Evolutionary conservation across 1,140 invertebrate species (phyloP).

Genomic region (Conus betulinus): DNA sequence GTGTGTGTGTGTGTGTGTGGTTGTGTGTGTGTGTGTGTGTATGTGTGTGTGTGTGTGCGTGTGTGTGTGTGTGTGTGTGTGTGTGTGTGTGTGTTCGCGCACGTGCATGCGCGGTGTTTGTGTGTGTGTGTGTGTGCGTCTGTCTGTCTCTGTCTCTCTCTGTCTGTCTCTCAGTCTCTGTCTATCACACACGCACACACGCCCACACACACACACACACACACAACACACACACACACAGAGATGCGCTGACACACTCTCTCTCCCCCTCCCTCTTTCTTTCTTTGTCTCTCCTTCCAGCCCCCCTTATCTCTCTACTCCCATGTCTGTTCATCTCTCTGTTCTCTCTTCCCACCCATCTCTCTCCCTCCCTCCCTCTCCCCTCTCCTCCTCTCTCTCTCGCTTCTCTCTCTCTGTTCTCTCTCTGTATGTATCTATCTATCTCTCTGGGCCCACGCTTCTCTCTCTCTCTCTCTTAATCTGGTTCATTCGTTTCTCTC

Average conservation of each 20-base stretch:
- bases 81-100: too few species aligned
- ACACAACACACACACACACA: conserved; percentile 15
- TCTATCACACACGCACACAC: not conserved
- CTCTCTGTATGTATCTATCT: not conserved
- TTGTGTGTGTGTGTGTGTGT: too few species aligned
- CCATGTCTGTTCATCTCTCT: not conserved
- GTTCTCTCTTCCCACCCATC: not conserved
- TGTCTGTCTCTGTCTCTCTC: too few species aligned
- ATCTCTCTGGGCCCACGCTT: too few species aligned
- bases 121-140: too few species aligned
- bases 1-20: too few species aligned
- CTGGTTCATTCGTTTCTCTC: too few species aligned
- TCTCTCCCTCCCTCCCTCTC: not conserved
- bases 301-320: not conserved
- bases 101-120: too few species aligned
- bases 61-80: too few species aligned
- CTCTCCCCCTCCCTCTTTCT: not conserved
- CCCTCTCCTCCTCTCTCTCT: not conserved
- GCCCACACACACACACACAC: not conserved
- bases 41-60: too few species aligned
- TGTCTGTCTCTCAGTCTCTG: too few species aligned
- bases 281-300: not conserved
- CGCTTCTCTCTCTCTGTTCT: not conserved
- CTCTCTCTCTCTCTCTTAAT: not conserved
- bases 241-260: not conserved